Evolutionary conservation across 2,113 vertebrate species (phyloP).

Genomic region (Rhodinocichla rosea): DNA sequence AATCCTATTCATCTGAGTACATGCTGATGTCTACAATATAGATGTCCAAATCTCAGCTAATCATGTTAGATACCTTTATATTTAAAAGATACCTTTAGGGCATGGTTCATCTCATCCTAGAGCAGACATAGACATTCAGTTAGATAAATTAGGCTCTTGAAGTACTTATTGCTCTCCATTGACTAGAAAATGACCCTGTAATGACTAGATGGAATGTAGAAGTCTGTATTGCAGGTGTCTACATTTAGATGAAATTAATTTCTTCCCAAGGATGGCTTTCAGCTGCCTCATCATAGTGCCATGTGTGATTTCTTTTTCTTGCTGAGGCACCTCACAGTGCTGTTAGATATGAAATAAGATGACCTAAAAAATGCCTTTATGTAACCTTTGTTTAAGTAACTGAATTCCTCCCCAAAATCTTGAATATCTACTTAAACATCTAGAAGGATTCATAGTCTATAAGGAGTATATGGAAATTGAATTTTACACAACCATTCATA

Average conservation of each 20-base stretch:
- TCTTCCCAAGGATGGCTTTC: neutral
- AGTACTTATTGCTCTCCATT: neutral
- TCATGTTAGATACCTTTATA: neutral
- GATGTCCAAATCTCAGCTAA: conserved; percentile 7
- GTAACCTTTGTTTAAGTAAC: neutral
- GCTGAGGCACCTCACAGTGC: neutral
- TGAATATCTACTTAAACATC: neutral
- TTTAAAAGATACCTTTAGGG: conserved; percentile 8
- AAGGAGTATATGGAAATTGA: neutral
- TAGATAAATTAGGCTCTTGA: conserved; percentile 20
- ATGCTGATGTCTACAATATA: conserved; percentile 1
- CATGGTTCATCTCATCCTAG: neutral
- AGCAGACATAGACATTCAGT: neutral
- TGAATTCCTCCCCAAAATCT: neutral
- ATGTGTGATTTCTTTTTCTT: neutral
- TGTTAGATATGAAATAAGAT: neutral
- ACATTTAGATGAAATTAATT: conserved; percentile 7
- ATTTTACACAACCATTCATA: neutral
- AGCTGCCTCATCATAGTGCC: neutral
- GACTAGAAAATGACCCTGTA: conserved; percentile 24
- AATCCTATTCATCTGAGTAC: neutral
- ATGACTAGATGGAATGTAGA: neutral
- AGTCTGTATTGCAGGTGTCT: neutral
- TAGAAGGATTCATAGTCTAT: neutral
- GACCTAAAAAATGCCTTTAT: neutral